A percentile compares a stretch with the other conserved stretches of the same genome.
phyloP scores from a whole-genome alignment of 2,888 invertebrate species.

The Allacma fusca region DNA sequence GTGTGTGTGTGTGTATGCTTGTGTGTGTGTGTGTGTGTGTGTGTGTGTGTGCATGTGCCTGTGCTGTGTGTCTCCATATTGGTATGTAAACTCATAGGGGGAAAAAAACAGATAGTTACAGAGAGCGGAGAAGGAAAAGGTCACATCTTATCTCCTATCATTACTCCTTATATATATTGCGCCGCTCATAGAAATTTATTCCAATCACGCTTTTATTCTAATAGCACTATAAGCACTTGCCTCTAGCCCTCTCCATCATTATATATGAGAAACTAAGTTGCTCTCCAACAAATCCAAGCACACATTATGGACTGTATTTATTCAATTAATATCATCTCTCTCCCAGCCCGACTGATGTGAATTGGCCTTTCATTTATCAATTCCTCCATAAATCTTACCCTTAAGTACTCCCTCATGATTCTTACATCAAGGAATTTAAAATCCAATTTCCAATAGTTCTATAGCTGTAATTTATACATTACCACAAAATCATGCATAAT shows the following conservation, averaged over 20 bases:
- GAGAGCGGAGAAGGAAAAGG: slow-evolving; percentile 13
- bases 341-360: neutral
- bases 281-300: slow-evolving; percentile 11
- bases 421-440: neutral
- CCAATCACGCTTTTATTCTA: slow-evolving; percentile 28
- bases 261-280: slow-evolving; percentile 7
- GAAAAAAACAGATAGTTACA: neutral
- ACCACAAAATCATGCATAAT: no score
- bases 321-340: slow-evolving; percentile 1
- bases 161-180: slow-evolving; percentile 18
- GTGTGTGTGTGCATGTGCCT: no score
- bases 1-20: no score
- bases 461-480: no score
- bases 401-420: neutral
- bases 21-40: no score
- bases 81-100: no score
- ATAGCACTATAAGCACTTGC: slow-evolving; percentile 16
- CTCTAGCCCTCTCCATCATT: neutral
- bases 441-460: no score
- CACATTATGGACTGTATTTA: slow-evolving; percentile 8
- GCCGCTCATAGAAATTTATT: slow-evolving; percentile 28
- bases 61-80: no score
- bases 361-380: slow-evolving; percentile 9
- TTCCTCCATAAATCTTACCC: neutral
- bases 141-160: slow-evolving; percentile 27